Evolutionary conservation across 1,140 invertebrate genomes (phyloP), one percentile per base, ranked within the genome.

Genomic region (Acyrthosiphon pisum): DNA sequence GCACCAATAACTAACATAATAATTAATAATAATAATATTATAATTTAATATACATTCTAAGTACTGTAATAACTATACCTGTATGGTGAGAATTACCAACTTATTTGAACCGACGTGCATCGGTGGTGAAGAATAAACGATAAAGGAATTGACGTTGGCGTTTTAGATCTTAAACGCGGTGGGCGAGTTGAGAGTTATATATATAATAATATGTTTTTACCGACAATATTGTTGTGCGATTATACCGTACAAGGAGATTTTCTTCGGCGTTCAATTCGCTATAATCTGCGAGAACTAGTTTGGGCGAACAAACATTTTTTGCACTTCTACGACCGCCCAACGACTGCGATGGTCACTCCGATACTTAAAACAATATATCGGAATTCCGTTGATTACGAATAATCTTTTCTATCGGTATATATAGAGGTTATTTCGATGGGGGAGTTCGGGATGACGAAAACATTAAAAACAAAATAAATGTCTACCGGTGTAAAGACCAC

Each of bases 161-260:
- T 90, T 76, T 76, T 26, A 14, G 26, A 53, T 37, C 50, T 53
- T 76, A 35, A 50, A 35, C 23, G 87, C 23, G 6, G 88, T 90
- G 88, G 88, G 88, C 88, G 88, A 90, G 50, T 90, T 35, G 20
- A 23, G 14, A 37, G 88, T 68, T 68, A 6, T n/a, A 6, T n/a
- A 7, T 76, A 35, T 76, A 76, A 76, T 76, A 76, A n/a, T 76
- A 76, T 68, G 60, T n/a, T n/a, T 30, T 4, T 26, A 37, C 88
- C 50, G 4, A 56, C 88, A 90, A 90, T 56, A 56, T 23, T 26
- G 48, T 41, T n/a, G 26, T 56, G 88, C 35, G 88, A 90, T 90
- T 90, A 90, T 60, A 90, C 88, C 88, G 50, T 90, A 90, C 53
- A 90, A 90, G 88, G 88, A 60, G 50, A 90, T 90, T 90, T 60